Percentiles rank a stretch among this genome's conserved stretches.
Evolutionary conservation across 2,888 invertebrate species (phyloP).

Genomic region (Temnothorax ravouxi): DNA sequence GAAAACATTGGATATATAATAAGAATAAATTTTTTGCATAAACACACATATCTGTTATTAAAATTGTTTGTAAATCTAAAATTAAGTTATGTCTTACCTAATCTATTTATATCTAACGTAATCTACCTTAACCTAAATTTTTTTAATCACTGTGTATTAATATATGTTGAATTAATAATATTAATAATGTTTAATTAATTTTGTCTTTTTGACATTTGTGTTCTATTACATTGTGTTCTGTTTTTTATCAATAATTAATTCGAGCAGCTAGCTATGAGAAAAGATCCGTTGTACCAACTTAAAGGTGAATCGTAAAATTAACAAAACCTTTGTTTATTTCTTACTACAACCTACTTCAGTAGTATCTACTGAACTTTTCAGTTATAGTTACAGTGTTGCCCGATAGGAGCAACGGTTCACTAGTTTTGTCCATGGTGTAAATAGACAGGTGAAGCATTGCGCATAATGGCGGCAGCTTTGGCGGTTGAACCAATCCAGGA

Average conservation of each 20-base stretch:
- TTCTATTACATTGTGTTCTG: neutral
- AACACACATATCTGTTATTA: neutral
- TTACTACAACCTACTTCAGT: no score
- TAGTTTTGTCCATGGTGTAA: no score
- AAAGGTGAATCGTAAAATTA: no score
- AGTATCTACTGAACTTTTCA: no score
- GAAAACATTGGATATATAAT: neutral
- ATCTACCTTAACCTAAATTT: neutral
- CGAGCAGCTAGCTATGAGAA: neutral
- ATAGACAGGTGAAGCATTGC: no score
- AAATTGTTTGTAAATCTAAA: neutral
- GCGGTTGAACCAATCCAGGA: no score
- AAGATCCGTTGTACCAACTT: no score
- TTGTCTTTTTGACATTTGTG: neutral
- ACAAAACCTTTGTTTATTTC: no score
- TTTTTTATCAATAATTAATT: conserved; percentile 16
- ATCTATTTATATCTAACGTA: neutral
- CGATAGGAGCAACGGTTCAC: no score
- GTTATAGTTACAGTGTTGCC: no score
- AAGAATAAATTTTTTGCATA: neutral
- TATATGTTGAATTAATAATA: neutral
- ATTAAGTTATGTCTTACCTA: neutral
- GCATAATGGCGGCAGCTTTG: no score
- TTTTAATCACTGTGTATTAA: neutral
- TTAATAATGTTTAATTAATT: conserved; percentile 12